Conservation (phyloP, 2,888 invertebrate genomes). For the Euproctis similis region DNA sequence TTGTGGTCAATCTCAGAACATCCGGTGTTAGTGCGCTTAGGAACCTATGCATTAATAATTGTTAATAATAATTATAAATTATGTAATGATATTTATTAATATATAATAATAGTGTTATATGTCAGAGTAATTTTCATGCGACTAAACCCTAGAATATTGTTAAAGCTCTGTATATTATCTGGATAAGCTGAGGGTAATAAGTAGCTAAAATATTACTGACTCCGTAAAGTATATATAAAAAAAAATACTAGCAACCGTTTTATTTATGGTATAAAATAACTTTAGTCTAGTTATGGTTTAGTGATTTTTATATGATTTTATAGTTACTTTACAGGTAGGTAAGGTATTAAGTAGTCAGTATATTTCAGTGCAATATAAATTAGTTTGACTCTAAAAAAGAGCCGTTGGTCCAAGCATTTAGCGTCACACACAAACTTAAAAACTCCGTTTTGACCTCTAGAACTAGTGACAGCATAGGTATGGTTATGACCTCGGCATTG, state of each 20-base stretch:
- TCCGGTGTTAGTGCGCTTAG: constrained; percentile 74
- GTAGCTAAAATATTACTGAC: constrained; percentile 16
- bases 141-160: constrained; percentile 22
- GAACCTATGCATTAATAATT: constrained; percentile 59
- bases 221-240: background rate
- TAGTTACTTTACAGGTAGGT: background rate
- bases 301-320: background rate
- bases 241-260: background rate
- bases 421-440: constrained; percentile 30
- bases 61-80: constrained; percentile 32
- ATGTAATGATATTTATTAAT: constrained; percentile 25
- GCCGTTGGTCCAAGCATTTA: constrained; percentile 70
- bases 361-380: constrained; percentile 11
- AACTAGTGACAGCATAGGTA: constrained; percentile 2
- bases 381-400: constrained; percentile 19
- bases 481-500: constrained; percentile 42
- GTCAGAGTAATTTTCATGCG: constrained; percentile 31
- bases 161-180: constrained; percentile 10
- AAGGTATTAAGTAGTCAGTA: constrained; percentile 6
- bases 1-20: constrained; percentile 73
- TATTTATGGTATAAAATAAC: no score
- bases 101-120: constrained; percentile 27
- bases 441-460: constrained; percentile 38
- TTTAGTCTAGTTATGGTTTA: background rate
- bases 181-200: constrained; percentile 14